Evolutionary conservation across 2,113 vertebrate genomes (phyloP), one percentile per base, ranked within the genome.

Genomic region (Calcarius ornatus): DNA sequence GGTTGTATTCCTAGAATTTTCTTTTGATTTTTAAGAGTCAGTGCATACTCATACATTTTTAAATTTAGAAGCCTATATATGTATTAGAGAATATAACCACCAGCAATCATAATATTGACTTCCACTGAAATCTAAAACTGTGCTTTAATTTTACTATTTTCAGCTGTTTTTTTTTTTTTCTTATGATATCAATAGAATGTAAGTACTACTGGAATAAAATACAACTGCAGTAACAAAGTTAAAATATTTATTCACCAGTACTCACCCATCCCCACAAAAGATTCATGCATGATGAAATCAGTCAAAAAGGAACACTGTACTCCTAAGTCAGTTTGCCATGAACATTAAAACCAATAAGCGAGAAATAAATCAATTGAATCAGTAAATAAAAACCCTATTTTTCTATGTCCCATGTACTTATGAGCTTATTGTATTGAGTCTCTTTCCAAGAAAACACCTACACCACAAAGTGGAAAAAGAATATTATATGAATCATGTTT

Each of bases 131-230:
- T 70, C 12, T 73, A 28, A 76, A 83, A 70, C 8, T 59, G 33
- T 38, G 33, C n/a, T 92, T 78, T 81, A 14, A 71, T 73, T 30
- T 51, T 48, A 79, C 13, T 57, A 14, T 23, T 90, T 77, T 70
- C 6, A 48, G 4, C 2, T 9, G 1, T 2, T 38, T 53, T 40
- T 48, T 47, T 31, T 54, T 47, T 31, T 54, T 25, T 0, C 2
- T 79, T 51, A 33, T 51, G 20, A 53, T 47, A 15, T 19, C 28
- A 30, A 38, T 59, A 82, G 37, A 72, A 45, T 70, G 12, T 50
- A 72, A 61, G 9, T 50, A n/a, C 12, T 77, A 35, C 30, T 57
- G 33, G 23, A 59, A 37, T 57, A 80, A 75, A 91, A 72, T 24
- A 57, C 1, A 12, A 54, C 37, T 33, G 42, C 6, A 38, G 8